Percentiles rank a stretch among this genome's conserved stretches.
These are phyloP conservation scores for Lepidothrix coronata DNA, from an alignment of 2,113 vertebrate species.

Conservation along the genomic window DNA sequence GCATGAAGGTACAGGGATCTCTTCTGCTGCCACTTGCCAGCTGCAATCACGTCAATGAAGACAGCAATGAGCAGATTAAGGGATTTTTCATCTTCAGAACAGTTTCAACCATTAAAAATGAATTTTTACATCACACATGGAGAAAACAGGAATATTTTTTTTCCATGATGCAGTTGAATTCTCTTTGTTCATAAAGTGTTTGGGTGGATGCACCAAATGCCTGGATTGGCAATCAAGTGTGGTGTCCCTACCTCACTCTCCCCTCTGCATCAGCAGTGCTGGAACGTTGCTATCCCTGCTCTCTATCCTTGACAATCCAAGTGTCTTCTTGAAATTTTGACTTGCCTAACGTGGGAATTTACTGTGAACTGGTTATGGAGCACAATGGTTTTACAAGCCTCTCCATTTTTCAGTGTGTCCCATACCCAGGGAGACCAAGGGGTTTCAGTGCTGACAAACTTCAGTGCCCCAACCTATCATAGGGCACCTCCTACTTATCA, in stretches of 20 bases:
- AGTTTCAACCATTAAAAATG: background rate
- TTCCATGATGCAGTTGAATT: background rate
- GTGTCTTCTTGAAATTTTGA: background rate
- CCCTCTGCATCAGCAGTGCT: background rate
- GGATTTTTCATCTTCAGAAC: background rate
- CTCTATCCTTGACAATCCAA: background rate
- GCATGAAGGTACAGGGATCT: background rate
- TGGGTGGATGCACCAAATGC: rapidly evolving
- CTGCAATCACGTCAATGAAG: background rate
- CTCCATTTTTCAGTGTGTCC: background rate
- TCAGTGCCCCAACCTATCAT: background rate
- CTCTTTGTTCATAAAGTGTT: background rate
- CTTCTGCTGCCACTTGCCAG: slow-evolving; percentile 37
- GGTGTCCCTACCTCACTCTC: rapidly evolving
- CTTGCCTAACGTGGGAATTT: background rate
- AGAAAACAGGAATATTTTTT: background rate
- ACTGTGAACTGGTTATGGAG: background rate
- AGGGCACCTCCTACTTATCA: background rate
- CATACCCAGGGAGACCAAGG: rapidly evolving
- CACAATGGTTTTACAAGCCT: background rate
- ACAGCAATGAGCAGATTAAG: background rate
- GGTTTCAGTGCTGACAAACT: background rate
- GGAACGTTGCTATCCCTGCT: background rate
- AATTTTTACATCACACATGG: background rate
- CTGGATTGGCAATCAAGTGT: rapidly evolving